A percentile compares a stretch with the other conserved stretches of the same genome.
These are phyloP conservation scores for Macropis europaea DNA, from an alignment of 2,888 invertebrate genomes.

Conservation along the genomic window DNA sequence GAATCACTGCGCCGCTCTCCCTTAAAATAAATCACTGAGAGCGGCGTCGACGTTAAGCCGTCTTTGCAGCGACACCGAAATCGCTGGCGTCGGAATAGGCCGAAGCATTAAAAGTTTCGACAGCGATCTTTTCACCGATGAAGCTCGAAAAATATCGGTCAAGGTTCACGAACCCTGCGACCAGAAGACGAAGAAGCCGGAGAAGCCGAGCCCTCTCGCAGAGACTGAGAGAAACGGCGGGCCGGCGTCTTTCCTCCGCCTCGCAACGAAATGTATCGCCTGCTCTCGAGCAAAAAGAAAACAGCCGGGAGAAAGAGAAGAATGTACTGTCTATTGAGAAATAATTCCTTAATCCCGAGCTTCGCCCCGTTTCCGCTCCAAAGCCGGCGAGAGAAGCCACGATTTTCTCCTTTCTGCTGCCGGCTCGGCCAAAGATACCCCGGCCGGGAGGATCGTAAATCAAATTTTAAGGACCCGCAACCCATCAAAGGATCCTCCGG, in stretches of 20 bases:
- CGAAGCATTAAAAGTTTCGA: conserved; percentile 34
- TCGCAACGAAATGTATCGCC: too few relatives aligned
- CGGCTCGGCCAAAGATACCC: not conserved
- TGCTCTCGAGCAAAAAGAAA: too few relatives aligned
- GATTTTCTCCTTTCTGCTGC: not conserved
- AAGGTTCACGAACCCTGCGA: conserved; percentile 40
- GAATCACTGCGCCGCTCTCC: not conserved
- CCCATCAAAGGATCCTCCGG: conserved; percentile 3
- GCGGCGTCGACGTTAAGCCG: conserved; percentile 14
- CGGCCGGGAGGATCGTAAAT: conserved; percentile 38
- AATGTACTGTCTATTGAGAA: not conserved
- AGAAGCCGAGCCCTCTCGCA: not conserved
- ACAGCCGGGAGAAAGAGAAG: not conserved
- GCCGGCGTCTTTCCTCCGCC: not conserved
- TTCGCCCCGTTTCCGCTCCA: not conserved
- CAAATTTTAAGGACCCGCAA: conserved; percentile 20
- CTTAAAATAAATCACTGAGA: not conserved
- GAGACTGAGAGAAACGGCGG: not conserved
- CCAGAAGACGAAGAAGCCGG: not conserved
- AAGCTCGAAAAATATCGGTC: conserved; percentile 30
- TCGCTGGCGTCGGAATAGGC: conserved; percentile 27
- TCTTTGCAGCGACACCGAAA: conserved; percentile 28
- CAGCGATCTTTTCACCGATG: not conserved
- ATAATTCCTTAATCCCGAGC: not conserved
- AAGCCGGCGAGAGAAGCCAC: not conserved